Conservation (phyloP, 2,113 vertebrate genomes). For the Gadus chalcogrammus region DNA sequence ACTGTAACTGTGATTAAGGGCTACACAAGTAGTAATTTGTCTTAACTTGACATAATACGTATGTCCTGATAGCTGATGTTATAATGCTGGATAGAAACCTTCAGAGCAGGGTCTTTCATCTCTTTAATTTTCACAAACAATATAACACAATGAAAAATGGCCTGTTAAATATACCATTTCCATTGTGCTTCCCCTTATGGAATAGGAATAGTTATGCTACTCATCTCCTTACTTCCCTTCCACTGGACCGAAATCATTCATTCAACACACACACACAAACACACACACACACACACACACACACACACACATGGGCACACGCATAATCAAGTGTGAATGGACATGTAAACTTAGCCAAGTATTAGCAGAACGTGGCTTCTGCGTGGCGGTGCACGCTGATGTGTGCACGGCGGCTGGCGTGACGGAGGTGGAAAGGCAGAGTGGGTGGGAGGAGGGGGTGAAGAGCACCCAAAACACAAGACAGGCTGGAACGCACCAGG, state of each 20-base stretch:
- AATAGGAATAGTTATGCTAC: no score
- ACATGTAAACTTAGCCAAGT: constrained; percentile 76
- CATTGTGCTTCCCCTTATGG: no score
- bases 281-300: no score
- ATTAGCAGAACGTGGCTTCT: constrained; percentile 58
- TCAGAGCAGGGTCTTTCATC: no score
- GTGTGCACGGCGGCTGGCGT: constrained; percentile 43
- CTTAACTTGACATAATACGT: no score
- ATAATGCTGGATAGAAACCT: no score
- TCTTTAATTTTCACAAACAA: neutral
- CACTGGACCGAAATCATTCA: neutral
- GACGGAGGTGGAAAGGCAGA: constrained; percentile 58
- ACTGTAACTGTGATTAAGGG: no score
- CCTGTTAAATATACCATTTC: neutral
- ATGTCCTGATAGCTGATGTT: no score
- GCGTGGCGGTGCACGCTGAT: constrained; percentile 32
- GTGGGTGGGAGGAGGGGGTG: constrained; percentile 51
- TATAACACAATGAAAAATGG: neutral
- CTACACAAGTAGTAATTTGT: no score
- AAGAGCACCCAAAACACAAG: constrained; percentile 48
- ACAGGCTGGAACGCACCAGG: constrained; percentile 47
- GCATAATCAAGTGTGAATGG: constrained; percentile 74
- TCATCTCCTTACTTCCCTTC: neutral
- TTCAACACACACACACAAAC: constrained; percentile 22
- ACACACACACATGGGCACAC: constrained; percentile 37